These are phyloP conservation scores for Halichoerus grypus DNA, from an alignment of 2,113 vertebrate species.

Conservation along the genomic window DNA sequence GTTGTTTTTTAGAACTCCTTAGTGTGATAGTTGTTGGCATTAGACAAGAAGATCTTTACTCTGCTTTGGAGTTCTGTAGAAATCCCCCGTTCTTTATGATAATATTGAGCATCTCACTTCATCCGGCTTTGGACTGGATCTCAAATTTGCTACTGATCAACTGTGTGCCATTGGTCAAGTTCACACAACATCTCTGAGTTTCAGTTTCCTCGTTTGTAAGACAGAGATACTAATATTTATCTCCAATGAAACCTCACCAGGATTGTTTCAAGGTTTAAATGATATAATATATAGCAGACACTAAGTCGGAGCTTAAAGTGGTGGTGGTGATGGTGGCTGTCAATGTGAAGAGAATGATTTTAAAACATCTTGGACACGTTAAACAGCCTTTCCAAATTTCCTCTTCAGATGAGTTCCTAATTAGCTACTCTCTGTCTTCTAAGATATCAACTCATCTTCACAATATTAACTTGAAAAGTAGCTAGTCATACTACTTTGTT, in stretches of 20 bases:
- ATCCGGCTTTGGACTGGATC: background rate
- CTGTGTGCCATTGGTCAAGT: background rate
- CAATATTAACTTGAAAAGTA: slow-evolving; percentile 8
- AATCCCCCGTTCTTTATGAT: background rate
- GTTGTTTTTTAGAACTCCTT: background rate
- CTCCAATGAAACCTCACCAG: background rate
- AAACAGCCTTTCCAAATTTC: background rate
- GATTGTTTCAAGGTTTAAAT: background rate
- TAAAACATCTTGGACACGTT: background rate
- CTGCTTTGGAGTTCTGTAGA: background rate
- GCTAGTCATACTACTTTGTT: background rate
- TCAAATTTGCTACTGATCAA: background rate
- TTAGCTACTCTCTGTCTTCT: background rate
- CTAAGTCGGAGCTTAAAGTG: background rate
- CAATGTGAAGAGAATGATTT: background rate
- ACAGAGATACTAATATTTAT: background rate
- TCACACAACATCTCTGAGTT: background rate
- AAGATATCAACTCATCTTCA: background rate
- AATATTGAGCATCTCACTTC: background rate
- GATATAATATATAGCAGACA: background rate
- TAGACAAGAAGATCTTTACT: background rate
- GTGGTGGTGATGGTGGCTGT: background rate
- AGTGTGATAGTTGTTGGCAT: background rate
- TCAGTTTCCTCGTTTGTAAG: background rate
- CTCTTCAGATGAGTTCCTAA: background rate